Conservation (phyloP, 2,888 invertebrate species). For the Pollenia amentaria region DNA sequence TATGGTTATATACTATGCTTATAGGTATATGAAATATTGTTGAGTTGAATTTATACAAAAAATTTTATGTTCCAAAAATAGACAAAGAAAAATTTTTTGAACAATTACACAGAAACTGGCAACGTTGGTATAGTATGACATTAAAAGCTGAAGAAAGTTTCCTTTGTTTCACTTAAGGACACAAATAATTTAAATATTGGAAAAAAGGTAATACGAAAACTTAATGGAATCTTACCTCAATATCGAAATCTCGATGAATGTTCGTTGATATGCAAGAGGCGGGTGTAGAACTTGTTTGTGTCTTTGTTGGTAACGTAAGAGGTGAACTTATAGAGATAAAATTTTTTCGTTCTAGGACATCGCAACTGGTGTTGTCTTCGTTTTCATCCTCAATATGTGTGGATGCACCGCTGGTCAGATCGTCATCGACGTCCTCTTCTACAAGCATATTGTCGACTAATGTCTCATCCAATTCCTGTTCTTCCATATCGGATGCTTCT, state of each 20-base stretch:
- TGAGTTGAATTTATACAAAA: too few relatives aligned
- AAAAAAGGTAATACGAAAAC: too few relatives aligned
- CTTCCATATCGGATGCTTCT: constrained; percentile 86
- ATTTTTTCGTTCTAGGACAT: constrained; percentile 50
- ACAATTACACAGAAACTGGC: too few relatives aligned
- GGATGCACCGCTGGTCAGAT: constrained; percentile 80
- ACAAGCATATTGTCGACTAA: constrained; percentile 85
- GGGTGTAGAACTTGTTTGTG: constrained; percentile 62
- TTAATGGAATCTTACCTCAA: constrained; percentile 87
- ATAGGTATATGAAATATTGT: too few relatives aligned
- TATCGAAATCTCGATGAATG: constrained; percentile 86
- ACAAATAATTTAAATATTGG: too few relatives aligned
- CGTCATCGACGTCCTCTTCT: constrained; percentile 84
- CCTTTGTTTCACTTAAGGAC: too few relatives aligned
- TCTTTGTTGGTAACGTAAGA: constrained; percentile 32
- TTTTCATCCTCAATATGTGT: constrained; percentile 75
- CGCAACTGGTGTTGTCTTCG: constrained; percentile 67
- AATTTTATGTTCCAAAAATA: too few relatives aligned
- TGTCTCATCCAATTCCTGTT: constrained; percentile 86
- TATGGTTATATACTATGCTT: too few relatives aligned
- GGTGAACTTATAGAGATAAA: constrained; percentile 42
- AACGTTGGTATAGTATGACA: too few relatives aligned
- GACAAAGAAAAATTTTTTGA: too few relatives aligned
- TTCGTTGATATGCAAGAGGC: constrained; percentile 77
- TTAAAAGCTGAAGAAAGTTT: too few relatives aligned